These are phyloP conservation scores for Myoxocephalus aenaeus DNA, from an alignment of 2,797 vertebrate genomes.

Conservation along the genomic window DNA sequence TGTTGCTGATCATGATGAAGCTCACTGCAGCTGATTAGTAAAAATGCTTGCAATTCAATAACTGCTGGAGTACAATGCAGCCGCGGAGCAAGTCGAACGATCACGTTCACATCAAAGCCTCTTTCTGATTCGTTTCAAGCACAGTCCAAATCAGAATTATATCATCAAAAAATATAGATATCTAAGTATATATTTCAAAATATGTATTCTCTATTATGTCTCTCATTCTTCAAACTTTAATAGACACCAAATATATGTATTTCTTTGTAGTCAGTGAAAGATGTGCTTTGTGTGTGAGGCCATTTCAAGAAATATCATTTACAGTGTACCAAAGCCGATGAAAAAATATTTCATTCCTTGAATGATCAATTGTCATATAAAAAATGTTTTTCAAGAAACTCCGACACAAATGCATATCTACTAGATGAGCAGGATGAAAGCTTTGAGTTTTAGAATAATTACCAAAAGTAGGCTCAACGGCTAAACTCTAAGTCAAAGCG, in stretches of 20 bases:
- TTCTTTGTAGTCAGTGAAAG: constrained; percentile 70
- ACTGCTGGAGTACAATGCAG: constrained; percentile 57
- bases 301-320: constrained; percentile 72
- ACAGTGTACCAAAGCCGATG: constrained; percentile 80
- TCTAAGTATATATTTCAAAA: constrained; percentile 79
- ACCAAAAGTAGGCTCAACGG: constrained; percentile 27
- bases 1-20: constrained; percentile 55
- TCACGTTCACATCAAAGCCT: constrained; percentile 67
- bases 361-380: constrained; percentile 57
- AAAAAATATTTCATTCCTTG: constrained; percentile 70
- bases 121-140: constrained; percentile 72
- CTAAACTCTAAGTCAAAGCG: constrained; percentile 54
- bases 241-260: constrained; percentile 69
- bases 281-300: constrained; percentile 72
- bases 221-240: constrained; percentile 72
- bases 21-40: constrained; percentile 67
- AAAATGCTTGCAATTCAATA: constrained; percentile 63
- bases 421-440: constrained; percentile 56
- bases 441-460: constrained; percentile 50
- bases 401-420: constrained; percentile 67
- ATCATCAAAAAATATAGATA: constrained; percentile 80
- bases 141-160: constrained; percentile 73
- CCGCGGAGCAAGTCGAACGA: constrained; percentile 56
- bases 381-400: constrained; percentile 61
- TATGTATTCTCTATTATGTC: constrained; percentile 74